These are phyloP conservation scores for Carassius gibelio DNA, from an alignment of 2,113 vertebrate species.

Conservation along the genomic window DNA sequence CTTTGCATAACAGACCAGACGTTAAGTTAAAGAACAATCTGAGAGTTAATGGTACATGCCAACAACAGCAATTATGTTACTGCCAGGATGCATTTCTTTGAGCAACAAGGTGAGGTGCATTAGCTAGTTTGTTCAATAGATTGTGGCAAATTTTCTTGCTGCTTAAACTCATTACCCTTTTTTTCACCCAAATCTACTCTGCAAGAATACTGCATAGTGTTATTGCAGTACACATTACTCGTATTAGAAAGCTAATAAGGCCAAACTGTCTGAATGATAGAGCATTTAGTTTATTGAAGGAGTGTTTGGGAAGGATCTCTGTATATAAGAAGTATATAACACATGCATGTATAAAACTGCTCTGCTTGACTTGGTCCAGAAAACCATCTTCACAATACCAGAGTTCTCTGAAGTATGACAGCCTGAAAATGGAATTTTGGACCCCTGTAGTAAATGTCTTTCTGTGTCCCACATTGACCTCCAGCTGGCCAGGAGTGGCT, in stretches of 20 bases:
- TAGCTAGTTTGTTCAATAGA: conserved; percentile 24
- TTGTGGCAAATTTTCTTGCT: conserved; percentile 21
- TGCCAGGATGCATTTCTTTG: conserved; percentile 16
- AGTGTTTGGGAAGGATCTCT: neutral
- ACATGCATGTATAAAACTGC: neutral
- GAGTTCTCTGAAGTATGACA: neutral
- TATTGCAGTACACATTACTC: neutral
- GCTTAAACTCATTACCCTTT: neutral
- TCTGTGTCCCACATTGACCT: conserved; percentile 21
- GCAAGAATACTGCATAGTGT: neutral
- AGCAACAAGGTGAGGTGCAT: conserved; percentile 27
- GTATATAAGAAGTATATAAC: neutral
- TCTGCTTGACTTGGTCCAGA: neutral
- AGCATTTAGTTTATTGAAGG: neutral
- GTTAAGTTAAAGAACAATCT: conserved; percentile 1
- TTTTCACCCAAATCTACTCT: neutral
- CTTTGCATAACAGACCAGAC: conserved; percentile 1
- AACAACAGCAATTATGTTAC: conserved; percentile 27
- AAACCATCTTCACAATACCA: neutral
- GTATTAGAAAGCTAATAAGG: neutral
- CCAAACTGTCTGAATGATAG: neutral
- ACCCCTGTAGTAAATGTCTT: neutral
- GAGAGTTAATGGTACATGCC: conserved; percentile 27
- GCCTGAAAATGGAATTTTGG: conserved; percentile 25
- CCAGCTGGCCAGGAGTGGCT: conserved; percentile 10